phyloP scores from a whole-genome alignment of 2,888 invertebrate species.

The Stenodera caucasica region DNA sequence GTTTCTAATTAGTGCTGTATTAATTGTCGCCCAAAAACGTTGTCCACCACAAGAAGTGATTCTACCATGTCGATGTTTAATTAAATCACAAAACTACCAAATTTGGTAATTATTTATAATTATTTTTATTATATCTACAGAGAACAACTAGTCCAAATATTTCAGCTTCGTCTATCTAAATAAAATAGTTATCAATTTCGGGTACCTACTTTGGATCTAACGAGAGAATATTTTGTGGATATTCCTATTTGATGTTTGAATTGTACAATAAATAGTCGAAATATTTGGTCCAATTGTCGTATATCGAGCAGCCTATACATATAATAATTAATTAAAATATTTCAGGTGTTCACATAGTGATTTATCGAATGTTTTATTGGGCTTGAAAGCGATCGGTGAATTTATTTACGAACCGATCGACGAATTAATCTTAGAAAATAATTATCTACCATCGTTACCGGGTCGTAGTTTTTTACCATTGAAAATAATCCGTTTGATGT shows the following conservation, averaged over 20 bases:
- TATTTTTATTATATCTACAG: too few species aligned
- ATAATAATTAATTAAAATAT: slow-evolving; percentile 27
- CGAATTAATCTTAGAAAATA: slow-evolving; percentile 85
- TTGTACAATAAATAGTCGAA: too few species aligned
- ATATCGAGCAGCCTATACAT: too few species aligned
- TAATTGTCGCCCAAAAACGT: slow-evolving; percentile 39
- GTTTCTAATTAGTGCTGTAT: slow-evolving; percentile 19
- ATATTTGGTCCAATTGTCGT: too few species aligned
- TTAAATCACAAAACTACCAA: slow-evolving; percentile 76
- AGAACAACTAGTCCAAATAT: too few species aligned
- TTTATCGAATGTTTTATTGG: slow-evolving; percentile 73
- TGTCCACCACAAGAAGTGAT: slow-evolving; percentile 80
- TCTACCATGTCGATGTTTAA: slow-evolving; percentile 79
- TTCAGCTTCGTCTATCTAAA: too few species aligned
- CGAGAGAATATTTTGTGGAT: too few species aligned
- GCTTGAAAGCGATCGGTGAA: slow-evolving; percentile 70
- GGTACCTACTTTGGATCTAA: too few species aligned
- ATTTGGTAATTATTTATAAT: slow-evolving; percentile 67
- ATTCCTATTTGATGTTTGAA: too few species aligned
- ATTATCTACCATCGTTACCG: slow-evolving; percentile 81
- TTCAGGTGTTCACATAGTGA: slow-evolving; percentile 91
- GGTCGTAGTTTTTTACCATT: slow-evolving; percentile 78
- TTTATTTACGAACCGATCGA: slow-evolving; percentile 73
- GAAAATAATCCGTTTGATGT: slow-evolving; percentile 76
- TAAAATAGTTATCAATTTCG: too few species aligned